Percentiles rank a stretch among this genome's conserved stretches.
Conservation (phyloP, 2,888 invertebrate genomes). For the Smittia aterrima region DNA sequence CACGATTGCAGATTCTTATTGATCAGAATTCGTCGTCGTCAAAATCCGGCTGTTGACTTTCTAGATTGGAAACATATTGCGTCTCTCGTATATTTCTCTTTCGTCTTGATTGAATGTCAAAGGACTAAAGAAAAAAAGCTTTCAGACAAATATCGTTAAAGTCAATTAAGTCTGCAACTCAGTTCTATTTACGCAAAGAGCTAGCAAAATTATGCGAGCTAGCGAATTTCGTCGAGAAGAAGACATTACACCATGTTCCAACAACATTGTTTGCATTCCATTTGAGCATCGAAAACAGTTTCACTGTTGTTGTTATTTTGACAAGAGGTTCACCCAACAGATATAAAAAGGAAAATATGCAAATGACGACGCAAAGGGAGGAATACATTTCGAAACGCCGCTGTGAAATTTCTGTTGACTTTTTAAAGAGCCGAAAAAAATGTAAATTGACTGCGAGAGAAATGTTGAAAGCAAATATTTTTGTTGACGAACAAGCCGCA, state of each 20-base stretch:
- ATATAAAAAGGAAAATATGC: too few species aligned
- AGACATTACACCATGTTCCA: neutral
- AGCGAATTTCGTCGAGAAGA: neutral
- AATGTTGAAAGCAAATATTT: too few species aligned
- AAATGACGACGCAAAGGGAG: too few species aligned
- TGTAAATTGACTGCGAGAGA: too few species aligned
- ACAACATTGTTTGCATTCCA: slow-evolving; percentile 17
- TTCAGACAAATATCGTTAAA: too few species aligned
- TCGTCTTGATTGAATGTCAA: neutral
- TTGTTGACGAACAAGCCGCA: too few species aligned
- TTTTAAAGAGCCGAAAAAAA: too few species aligned
- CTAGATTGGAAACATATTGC: neutral
- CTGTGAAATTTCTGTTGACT: too few species aligned
- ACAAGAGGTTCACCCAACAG: neutral
- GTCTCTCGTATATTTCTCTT: neutral
- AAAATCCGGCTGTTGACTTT: neutral
- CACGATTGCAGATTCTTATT: neutral
- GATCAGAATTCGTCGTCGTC: too few species aligned
- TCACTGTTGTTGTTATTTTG: neutral
- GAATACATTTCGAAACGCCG: too few species aligned
- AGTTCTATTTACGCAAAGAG: neutral
- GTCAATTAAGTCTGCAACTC: neutral
- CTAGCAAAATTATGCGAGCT: neutral
- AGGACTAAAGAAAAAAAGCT: neutral
- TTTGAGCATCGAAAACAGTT: neutral